These are phyloP conservation scores for Phalloptychus januarius DNA, from an alignment of 2,797 vertebrate genomes.

Conservation along the genomic window DNA sequence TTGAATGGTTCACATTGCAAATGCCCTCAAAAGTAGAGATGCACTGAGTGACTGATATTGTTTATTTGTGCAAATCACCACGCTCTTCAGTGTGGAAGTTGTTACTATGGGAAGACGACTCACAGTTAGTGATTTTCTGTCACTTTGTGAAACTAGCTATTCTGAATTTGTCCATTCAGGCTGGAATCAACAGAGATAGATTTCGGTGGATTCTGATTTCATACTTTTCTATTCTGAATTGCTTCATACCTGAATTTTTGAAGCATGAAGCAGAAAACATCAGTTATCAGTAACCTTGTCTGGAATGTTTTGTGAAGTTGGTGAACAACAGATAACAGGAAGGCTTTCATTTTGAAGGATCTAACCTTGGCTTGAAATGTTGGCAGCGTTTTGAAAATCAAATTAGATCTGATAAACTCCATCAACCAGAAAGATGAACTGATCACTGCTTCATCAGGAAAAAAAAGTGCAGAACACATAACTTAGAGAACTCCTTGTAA, in stretches of 20 bases:
- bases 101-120: not conserved
- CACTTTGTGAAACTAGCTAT: not conserved
- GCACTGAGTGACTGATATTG: not conserved
- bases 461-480: not conserved
- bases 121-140: not conserved
- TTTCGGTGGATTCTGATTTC: not conserved
- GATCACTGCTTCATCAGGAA: not conserved
- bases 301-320: not conserved
- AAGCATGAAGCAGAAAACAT: not conserved
- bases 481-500: not conserved
- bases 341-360: not conserved
- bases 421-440: not conserved
- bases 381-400: not conserved
- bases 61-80: not conserved
- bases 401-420: not conserved
- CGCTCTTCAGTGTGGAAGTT: not conserved
- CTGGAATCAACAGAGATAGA: not conserved
- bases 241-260: not conserved
- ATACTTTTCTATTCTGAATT: not conserved
- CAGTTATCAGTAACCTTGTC: not conserved
- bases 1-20: not conserved
- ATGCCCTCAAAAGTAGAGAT: constrained; percentile 22
- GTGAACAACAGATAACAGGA: not conserved
- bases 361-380: not conserved
- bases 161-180: not conserved